A percentile compares a stretch with the other conserved stretches of the same genome.
Evolutionary conservation across 23 tunicate species (phyloP).

Genomic region (Diplosoma virens): DNA sequence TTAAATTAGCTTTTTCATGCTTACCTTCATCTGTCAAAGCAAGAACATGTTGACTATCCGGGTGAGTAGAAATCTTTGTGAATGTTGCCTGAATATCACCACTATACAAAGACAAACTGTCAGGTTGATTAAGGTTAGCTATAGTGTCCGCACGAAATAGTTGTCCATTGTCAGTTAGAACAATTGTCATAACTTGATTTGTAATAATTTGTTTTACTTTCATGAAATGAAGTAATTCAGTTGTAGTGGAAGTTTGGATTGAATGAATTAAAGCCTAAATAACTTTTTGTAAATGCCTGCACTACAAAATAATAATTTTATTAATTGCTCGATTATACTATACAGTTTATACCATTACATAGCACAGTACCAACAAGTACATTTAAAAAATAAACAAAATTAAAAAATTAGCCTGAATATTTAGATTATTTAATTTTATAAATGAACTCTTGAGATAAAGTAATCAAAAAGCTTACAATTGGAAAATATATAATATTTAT

Average conservation of each 20-base stretch:
- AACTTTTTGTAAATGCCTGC: background rate
- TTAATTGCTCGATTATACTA: too few species aligned
- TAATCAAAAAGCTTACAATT: too few species aligned
- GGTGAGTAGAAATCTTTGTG: conserved; percentile 40
- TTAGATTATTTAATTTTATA: too few species aligned
- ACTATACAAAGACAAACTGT: conserved; percentile 3
- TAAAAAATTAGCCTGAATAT: too few species aligned
- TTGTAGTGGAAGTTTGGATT: background rate
- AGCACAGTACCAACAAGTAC: too few species aligned
- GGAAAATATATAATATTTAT: too few species aligned
- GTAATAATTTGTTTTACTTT: conserved; percentile 4
- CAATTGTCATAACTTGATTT: background rate
- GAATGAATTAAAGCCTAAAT: background rate
- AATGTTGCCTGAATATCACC: too few species aligned
- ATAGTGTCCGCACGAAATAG: background rate
- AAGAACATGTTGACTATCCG: conserved; percentile 35
- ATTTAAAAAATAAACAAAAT: too few species aligned
- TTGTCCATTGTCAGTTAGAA: conserved; percentile 2
- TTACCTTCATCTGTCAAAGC: conserved; percentile 61
- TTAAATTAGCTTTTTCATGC: background rate
- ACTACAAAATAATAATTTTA: background rate
- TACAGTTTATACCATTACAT: too few species aligned
- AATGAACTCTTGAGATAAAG: too few species aligned
- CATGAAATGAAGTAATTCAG: background rate
- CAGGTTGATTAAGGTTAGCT: background rate